A percentile compares a stretch with the other conserved stretches of the same genome.
phyloP scores from a whole-genome alignment of 1,140 invertebrate genomes.

The Antheraea pernyi region DNA sequence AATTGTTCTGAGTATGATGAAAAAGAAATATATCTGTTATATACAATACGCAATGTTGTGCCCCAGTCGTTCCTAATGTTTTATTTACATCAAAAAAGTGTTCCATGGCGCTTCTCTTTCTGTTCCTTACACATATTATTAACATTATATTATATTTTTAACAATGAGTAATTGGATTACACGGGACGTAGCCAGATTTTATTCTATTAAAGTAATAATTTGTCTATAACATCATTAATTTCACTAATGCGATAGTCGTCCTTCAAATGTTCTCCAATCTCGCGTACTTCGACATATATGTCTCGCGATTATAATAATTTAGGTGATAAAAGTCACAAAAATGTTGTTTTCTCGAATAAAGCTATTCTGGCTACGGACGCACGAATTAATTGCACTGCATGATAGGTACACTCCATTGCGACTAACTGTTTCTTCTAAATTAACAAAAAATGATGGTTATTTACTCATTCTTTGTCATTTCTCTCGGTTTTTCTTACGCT shows the following conservation, averaged over 20 bases:
- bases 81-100: conserved; percentile 70
- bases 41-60: conserved; percentile 88
- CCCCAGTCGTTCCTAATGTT: conserved; percentile 82
- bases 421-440: conserved; percentile 51
- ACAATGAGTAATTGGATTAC: neutral
- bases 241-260: no score
- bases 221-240: no score
- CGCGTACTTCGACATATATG: neutral
- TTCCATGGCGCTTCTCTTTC: conserved; percentile 58
- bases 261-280: neutral
- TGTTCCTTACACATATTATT: conserved; percentile 41
- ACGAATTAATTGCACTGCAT: conserved; percentile 53
- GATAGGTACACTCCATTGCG: conserved; percentile 39
- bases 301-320: neutral
- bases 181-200: conserved; percentile 11
- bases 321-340: neutral
- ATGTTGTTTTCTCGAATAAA: neutral
- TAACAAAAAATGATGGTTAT: conserved; percentile 51
- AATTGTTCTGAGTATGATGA: neutral
- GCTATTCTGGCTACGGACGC: conserved; percentile 10
- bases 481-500: conserved; percentile 80
- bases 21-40: conserved; percentile 58
- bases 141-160: conserved; percentile 4
- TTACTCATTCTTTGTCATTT: conserved; percentile 74
- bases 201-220: neutral